Percentiles rank a stretch among this genome's conserved stretches.
phyloP scores from a whole-genome alignment of 2,888 invertebrate genomes.

The Trachelus iudaicus region DNA sequence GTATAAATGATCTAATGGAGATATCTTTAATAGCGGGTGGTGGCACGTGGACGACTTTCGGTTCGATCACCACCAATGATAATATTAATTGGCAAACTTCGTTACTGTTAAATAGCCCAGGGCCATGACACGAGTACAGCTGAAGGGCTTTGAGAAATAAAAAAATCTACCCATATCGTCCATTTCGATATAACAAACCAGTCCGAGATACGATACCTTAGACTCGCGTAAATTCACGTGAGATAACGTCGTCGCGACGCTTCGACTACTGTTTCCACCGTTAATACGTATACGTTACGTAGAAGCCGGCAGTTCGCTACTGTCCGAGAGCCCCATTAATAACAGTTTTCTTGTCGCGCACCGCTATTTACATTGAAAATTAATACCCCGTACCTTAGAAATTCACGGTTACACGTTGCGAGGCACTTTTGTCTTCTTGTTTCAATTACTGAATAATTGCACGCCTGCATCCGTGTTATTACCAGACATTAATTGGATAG shows the following conservation, averaged over 20 bases:
- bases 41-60: conserved; percentile 12
- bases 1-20: neutral
- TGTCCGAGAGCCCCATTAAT: neutral
- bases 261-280: neutral
- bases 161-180: neutral
- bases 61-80: conserved; percentile 6
- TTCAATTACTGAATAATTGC: neutral
- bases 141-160: neutral
- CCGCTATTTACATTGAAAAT: conserved; percentile 33
- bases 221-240: neutral
- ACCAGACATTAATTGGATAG: conserved; percentile 1
- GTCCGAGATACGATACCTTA: neutral
- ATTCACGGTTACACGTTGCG: neutral
- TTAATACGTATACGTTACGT: neutral
- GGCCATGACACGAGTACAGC: neutral
- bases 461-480: neutral
- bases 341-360: neutral
- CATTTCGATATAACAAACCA: neutral
- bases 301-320: neutral
- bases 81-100: conserved; percentile 16
- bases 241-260: neutral
- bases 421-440: conserved; percentile 4
- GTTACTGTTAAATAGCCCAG: neutral
- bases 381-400: conserved; percentile 23
- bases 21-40: neutral